Percentiles rank a stretch among this genome's conserved stretches.
Conservation (phyloP, 2,797 vertebrate genomes). For the Perodicticus potto region DNA sequence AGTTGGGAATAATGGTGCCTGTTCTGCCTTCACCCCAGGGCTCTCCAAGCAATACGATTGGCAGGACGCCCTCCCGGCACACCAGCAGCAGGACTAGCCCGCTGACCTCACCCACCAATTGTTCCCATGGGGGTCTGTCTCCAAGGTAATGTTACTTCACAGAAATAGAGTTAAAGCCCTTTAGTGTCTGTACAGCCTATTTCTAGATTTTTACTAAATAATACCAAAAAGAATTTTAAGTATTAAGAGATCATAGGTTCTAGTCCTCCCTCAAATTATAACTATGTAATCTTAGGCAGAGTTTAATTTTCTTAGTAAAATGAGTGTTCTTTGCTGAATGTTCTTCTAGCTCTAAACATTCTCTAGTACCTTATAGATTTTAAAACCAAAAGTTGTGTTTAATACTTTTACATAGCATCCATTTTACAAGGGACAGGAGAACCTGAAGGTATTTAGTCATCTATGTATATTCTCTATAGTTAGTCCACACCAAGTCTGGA, state of each 20-base stretch:
- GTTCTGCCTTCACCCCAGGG: constrained; percentile 88
- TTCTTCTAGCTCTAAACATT: constrained; percentile 23
- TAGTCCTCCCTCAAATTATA: background rate
- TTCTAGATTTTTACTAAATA: background rate
- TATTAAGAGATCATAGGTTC: background rate
- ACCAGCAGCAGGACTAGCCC: constrained; percentile 96
- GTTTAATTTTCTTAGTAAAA: background rate
- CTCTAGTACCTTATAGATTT: background rate
- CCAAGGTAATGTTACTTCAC: constrained; percentile 93
- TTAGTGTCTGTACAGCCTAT: background rate
- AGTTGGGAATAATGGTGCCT: constrained; percentile 61
- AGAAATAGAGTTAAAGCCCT: background rate
- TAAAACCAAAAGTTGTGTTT: background rate
- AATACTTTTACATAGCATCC: background rate
- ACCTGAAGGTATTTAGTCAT: background rate
- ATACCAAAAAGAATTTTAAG: background rate
- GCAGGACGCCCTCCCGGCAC: constrained; percentile 94
- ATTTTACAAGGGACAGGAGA: background rate
- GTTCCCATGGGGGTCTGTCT: constrained; percentile 97
- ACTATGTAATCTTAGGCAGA: background rate
- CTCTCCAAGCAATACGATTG: constrained; percentile 97
- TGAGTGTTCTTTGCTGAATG: background rate
- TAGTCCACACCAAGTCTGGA: background rate
- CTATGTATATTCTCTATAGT: background rate
- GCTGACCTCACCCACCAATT: constrained; percentile 97